Conservation (phyloP, 2,888 invertebrate genomes). For the Zelleria hepariella region DNA sequence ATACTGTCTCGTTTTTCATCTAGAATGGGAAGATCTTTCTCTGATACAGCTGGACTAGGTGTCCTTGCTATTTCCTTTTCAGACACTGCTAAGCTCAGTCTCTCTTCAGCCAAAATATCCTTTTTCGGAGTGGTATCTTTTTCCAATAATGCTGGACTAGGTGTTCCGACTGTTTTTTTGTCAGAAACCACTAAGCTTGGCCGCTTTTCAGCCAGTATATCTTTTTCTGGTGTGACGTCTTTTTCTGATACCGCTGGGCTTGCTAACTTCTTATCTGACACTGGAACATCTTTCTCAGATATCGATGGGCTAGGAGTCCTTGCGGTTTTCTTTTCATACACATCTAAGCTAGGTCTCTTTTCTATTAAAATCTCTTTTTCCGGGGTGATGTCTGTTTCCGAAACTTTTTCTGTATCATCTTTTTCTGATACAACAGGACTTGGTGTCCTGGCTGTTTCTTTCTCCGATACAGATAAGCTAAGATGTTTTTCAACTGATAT, state of each 20-base stretch:
- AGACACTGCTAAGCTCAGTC: background rate
- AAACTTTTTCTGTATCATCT: background rate
- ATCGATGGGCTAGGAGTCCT: background rate
- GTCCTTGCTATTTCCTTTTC: background rate
- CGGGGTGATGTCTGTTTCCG: constrained; percentile 5
- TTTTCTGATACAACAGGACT: background rate
- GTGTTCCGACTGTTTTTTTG: background rate
- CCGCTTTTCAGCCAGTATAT: background rate
- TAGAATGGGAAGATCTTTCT: background rate
- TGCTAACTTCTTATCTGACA: background rate
- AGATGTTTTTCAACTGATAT: background rate
- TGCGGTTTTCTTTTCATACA: background rate
- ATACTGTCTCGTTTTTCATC: background rate
- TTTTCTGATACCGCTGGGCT: background rate
- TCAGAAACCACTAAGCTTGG: constrained; percentile 1
- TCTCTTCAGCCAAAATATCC: constrained; percentile 7
- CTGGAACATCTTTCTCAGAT: background rate
- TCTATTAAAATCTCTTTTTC: too few relatives aligned
- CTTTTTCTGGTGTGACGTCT: too few relatives aligned
- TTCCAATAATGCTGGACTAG: background rate
- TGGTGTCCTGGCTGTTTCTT: background rate
- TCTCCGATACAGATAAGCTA: background rate
- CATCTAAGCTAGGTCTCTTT: background rate
- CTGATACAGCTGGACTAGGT: background rate
- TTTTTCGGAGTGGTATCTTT: constrained; percentile 7